A percentile compares a stretch with the other conserved stretches of the same genome.
These are phyloP conservation scores for Mimumesa dahlbomi DNA, from an alignment of 2,888 invertebrate species.

Conservation along the genomic window DNA sequence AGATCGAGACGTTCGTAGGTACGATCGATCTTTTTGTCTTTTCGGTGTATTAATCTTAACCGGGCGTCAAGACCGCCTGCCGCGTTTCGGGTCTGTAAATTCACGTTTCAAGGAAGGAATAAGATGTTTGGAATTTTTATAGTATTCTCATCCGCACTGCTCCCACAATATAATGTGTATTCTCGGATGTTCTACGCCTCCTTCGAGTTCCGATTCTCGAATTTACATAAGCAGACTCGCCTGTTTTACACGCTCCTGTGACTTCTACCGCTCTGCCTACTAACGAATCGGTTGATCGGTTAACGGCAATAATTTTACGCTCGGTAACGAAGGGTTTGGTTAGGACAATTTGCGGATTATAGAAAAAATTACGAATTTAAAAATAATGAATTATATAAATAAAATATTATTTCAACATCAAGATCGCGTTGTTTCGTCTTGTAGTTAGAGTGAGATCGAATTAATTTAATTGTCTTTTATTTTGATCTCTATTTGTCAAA, in stretches of 20 bases:
- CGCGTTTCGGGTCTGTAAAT: slow-evolving; percentile 55
- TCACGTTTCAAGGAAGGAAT: slow-evolving; percentile 62
- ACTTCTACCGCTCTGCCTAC: slow-evolving; percentile 12
- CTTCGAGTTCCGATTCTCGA: slow-evolving; percentile 10
- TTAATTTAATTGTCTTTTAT: no score
- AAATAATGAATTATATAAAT: no score
- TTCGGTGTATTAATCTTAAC: slow-evolving; percentile 62
- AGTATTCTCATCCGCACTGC: slow-evolving; percentile 53
- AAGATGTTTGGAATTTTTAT: slow-evolving; percentile 74
- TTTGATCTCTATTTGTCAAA: no score
- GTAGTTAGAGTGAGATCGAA: no score
- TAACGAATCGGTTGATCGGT: no score
- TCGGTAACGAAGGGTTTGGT: no score
- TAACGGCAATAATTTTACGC: no score
- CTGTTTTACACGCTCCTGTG: slow-evolving; percentile 15
- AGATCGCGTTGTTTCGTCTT: no score
- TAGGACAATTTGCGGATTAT: no score
- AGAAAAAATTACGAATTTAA: no score
- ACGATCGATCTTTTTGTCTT: slow-evolving; percentile 63
- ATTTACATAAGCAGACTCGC: slow-evolving; percentile 41
- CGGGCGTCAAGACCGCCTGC: slow-evolving; percentile 64
- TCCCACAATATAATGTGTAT: slow-evolving; percentile 47
- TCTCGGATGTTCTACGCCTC: slow-evolving; percentile 30
- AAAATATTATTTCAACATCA: no score
- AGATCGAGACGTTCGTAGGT: no score